Percentiles rank a stretch among this genome's conserved stretches.
phyloP scores from a whole-genome alignment of 2,888 invertebrate genomes.

The Scaptomyza caliginosa region DNA sequence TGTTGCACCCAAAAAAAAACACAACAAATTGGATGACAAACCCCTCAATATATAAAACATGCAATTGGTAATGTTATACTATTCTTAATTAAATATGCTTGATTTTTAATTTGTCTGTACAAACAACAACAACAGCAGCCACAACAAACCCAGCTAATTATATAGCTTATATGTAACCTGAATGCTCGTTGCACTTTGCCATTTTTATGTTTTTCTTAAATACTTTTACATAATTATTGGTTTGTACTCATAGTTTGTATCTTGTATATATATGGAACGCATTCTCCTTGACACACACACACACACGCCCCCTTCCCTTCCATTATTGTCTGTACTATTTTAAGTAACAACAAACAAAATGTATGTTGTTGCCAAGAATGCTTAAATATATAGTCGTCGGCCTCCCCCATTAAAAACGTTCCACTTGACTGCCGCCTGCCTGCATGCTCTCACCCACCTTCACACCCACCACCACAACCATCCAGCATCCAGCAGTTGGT shows the following conservation, averaged over 20 bases:
- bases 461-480: slow-evolving; percentile 31
- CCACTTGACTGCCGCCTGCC: slow-evolving; percentile 35
- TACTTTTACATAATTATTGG: slow-evolving; percentile 12
- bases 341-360: slow-evolving; percentile 60
- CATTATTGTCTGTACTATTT: slow-evolving; percentile 55
- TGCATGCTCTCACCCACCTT: slow-evolving; percentile 44
- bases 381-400: slow-evolving; percentile 59
- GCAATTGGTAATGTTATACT: slow-evolving; percentile 69
- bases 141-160: slow-evolving; percentile 1
- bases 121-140: not conserved
- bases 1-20: slow-evolving; percentile 44
- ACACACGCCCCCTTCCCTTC: slow-evolving; percentile 4
- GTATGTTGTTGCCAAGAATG: slow-evolving; percentile 66
- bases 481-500: slow-evolving; percentile 30
- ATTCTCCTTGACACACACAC: slow-evolving; percentile 17
- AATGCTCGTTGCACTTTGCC: slow-evolving; percentile 4
- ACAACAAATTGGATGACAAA: slow-evolving; percentile 50
- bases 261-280: slow-evolving; percentile 37
- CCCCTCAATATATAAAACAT: slow-evolving; percentile 36
- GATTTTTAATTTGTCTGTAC: slow-evolving; percentile 8
- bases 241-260: slow-evolving; percentile 22
- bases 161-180: slow-evolving; percentile 9
- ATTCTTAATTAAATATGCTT: slow-evolving; percentile 30
- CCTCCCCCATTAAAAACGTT: slow-evolving; percentile 27
- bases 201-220: slow-evolving; percentile 18